Evolutionary conservation across 1,140 invertebrate species (phyloP), one percentile per base, ranked within the genome.

Genomic region (Tetragnatha versicolor): DNA sequence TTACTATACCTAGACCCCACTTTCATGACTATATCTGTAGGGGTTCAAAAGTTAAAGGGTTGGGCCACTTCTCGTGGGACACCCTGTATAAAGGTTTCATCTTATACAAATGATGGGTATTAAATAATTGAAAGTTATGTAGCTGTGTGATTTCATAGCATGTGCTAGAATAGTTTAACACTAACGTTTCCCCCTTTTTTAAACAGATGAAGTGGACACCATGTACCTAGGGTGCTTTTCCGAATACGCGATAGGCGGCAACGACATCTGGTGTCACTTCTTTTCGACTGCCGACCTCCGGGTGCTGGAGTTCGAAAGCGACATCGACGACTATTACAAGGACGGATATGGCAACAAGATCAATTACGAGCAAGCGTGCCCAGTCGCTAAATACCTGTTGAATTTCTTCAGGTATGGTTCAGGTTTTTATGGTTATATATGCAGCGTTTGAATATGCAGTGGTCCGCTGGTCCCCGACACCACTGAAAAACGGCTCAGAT

Each of bases 251-350:
- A 66, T 83, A n/a, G 42, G 60, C 47, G 45, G 37, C n/a, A 49
- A 45, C 35, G 79, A 81, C 33, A 60, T 70, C 7, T 83, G 82
- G 82, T 83, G 82, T 77, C 39, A 69, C n/a, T 3, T 83, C 6
- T 81, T 83, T 47, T 72, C 72, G 5, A 39, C 35, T 14, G 49
- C 65, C n/a, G 82, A 83, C 17, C 35, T 83, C 22, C 76, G 81
- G 66, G 61, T 82, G 12, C 37, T 83, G 12, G 82, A 83, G 53
- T 82, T 68, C 37, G 33, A 42, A 37, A 63, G 42, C 6, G 82
- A 83, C 70, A 69, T 83, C 58, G 79, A 81, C 60, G 82, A 83
- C 45, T 83, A 82, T 60, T 80, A 81, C 63, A 78, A 80, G 55
- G 81, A 82, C 63, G 79, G 61, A 14, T 82, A 82, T 81, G 82